These are phyloP conservation scores for Oncorhynchus masou DNA, from an alignment of 2,113 vertebrate species.

Conservation along the genomic window DNA sequence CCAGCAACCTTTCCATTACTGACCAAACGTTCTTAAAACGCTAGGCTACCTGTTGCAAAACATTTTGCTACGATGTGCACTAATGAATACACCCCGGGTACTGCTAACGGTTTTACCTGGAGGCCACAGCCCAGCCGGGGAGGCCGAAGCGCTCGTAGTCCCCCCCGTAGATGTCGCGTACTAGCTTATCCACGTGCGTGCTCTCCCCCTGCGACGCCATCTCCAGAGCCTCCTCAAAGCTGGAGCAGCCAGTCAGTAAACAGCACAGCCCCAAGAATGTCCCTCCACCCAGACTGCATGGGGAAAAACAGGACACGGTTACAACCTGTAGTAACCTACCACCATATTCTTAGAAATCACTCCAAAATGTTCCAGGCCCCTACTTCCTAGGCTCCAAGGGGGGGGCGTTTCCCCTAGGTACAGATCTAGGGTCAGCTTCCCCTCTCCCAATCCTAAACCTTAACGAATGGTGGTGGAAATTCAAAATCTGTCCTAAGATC, in stretches of 20 bases:
- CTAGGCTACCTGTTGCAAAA: too few species aligned
- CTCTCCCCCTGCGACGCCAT: constrained; percentile 94
- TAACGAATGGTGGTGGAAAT: too few species aligned
- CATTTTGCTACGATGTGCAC: too few species aligned
- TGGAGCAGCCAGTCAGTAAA: constrained; percentile 92
- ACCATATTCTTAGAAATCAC: too few species aligned
- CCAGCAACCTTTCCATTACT: too few species aligned
- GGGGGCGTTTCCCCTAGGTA: too few species aligned
- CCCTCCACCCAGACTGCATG: constrained; percentile 89
- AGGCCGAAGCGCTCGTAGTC: constrained; percentile 94
- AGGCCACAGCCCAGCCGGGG: constrained; percentile 96
- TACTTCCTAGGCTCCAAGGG: too few species aligned
- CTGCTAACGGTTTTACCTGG: constrained; percentile 76
- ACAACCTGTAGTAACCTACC: too few species aligned
- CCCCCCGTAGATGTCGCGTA: constrained; percentile 95
- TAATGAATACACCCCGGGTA: neutral
- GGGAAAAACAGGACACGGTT: constrained; percentile 19
- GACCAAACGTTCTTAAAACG: too few species aligned
- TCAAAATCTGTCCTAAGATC: too few species aligned
- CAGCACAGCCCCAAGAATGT: constrained; percentile 96
- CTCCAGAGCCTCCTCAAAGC: constrained; percentile 94
- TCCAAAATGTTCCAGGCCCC: too few species aligned
- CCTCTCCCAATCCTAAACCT: neutral
- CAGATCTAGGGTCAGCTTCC: too few species aligned
- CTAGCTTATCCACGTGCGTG: constrained; percentile 95